Conservation (phyloP, 2,113 vertebrate species). For the Platanista minor region DNA sequence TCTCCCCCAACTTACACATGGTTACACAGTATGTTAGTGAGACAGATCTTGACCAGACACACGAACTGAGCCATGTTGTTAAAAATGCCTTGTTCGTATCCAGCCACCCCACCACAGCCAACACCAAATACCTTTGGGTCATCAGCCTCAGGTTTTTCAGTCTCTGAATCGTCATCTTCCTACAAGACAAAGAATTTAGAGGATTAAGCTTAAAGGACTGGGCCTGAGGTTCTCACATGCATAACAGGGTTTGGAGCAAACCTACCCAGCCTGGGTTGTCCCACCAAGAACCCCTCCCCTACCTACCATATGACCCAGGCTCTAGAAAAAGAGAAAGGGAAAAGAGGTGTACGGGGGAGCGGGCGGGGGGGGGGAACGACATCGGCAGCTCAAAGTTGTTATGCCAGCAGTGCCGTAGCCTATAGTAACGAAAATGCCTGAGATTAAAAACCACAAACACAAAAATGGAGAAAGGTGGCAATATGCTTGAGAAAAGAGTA, state of each 20-base stretch:
- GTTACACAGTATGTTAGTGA: background rate
- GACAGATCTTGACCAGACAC: background rate
- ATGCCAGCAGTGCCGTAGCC: background rate
- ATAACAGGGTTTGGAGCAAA: constrained; percentile 68
- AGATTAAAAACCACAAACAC: background rate
- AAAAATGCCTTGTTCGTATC: constrained; percentile 61
- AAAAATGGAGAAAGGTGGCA: background rate
- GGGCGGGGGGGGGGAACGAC: background rate
- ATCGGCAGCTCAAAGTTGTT: background rate
- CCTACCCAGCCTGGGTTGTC: constrained; percentile 51
- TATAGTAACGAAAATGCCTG: background rate
- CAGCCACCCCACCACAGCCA: constrained; percentile 76
- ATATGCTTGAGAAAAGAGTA: background rate
- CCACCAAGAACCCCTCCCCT: constrained; percentile 53
- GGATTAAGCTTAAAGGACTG: constrained; percentile 83
- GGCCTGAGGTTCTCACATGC: constrained; percentile 73
- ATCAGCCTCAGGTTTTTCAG: constrained; percentile 93
- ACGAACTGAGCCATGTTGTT: constrained; percentile 67
- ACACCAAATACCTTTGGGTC: constrained; percentile 94
- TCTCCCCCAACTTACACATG: background rate
- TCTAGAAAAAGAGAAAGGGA: constrained; percentile 5
- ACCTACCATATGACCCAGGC: background rate
- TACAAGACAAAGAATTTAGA: constrained; percentile 92
- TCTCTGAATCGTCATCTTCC: constrained; percentile 98
- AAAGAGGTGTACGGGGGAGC: background rate